Percentiles rank a stretch among this genome's conserved stretches.
These are phyloP conservation scores for Otocyon megalotis DNA, from an alignment of 2,113 vertebrate genomes.

Conservation along the genomic window DNA sequence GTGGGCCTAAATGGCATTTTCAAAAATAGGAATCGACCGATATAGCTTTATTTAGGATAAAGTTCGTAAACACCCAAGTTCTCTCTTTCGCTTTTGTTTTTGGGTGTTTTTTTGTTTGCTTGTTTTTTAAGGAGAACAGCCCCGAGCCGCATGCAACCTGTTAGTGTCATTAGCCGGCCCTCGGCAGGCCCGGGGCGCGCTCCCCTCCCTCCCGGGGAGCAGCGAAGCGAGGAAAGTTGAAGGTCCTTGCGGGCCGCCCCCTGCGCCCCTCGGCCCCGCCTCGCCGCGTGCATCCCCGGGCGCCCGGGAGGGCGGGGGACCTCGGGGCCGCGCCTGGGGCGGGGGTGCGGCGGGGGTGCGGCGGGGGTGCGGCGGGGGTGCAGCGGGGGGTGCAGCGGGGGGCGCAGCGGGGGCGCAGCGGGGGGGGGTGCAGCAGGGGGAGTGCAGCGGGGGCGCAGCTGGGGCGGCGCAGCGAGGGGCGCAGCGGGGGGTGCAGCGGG, in stretches of 20 bases:
- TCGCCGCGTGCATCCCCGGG: slow-evolving; percentile 48
- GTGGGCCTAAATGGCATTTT: slow-evolving; percentile 34
- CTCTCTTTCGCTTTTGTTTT: not conserved
- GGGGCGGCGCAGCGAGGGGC: too few species aligned
- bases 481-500: too few species aligned
- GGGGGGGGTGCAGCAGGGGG: too few species aligned
- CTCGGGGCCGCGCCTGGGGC: not conserved
- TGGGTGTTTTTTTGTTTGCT: not conserved
- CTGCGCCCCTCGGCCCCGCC: not conserved
- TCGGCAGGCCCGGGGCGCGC: too few species aligned
- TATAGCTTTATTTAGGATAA: not conserved
- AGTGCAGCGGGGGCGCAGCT: too few species aligned
- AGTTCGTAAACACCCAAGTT: slow-evolving; percentile 38
- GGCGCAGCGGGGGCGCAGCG: too few species aligned
- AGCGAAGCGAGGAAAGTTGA: slow-evolving; percentile 71
- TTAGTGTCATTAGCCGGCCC: not conserved
- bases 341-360: not conserved
- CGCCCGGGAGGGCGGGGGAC: not conserved
- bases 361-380: not conserved
- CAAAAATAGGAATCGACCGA: not conserved
- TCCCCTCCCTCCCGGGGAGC: not conserved
- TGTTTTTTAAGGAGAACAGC: not conserved
- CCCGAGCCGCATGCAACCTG: slow-evolving; percentile 69
- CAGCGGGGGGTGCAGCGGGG: too few species aligned
- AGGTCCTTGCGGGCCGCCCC: not conserved